Conservation (phyloP, 2,797 vertebrate genomes). For the Helicolenus hilgendorfi region DNA sequence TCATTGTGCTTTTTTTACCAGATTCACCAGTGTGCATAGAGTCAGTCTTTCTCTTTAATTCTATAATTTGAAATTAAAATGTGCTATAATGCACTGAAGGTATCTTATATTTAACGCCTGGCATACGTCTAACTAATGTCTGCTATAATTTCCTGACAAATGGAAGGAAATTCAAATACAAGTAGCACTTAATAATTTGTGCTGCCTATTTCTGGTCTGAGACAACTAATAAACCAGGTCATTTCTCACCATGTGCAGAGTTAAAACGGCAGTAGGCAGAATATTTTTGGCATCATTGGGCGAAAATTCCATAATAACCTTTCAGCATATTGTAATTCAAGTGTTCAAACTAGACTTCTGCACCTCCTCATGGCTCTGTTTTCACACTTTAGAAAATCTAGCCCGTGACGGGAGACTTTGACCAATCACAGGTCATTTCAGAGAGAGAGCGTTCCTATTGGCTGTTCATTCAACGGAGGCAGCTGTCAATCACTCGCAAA, state of each 20-base stretch:
- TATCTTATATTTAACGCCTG: not conserved
- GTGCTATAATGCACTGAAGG: not conserved
- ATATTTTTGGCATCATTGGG: no score
- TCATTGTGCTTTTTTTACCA: not conserved
- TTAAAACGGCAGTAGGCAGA: no score
- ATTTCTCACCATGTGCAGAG: not conserved
- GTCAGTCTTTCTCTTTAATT: not conserved
- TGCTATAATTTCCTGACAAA: not conserved
- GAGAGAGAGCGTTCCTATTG: no score
- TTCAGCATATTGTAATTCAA: no score
- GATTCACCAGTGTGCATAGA: not conserved
- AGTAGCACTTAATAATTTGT: not conserved
- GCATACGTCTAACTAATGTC: not conserved
- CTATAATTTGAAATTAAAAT: not conserved
- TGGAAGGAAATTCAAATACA: not conserved
- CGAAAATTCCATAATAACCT: no score
- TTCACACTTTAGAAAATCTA: no score
- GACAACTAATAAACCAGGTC: not conserved
- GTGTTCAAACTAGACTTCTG: no score
- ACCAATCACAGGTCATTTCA: no score
- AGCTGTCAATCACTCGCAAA: no score
- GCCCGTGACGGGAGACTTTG: no score
- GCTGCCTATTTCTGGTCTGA: not conserved
- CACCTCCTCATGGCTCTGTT: no score
- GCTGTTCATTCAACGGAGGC: no score